Evolutionary conservation across 2,888 invertebrate species (phyloP).

Genomic region (Dolichopus griseipennis): DNA sequence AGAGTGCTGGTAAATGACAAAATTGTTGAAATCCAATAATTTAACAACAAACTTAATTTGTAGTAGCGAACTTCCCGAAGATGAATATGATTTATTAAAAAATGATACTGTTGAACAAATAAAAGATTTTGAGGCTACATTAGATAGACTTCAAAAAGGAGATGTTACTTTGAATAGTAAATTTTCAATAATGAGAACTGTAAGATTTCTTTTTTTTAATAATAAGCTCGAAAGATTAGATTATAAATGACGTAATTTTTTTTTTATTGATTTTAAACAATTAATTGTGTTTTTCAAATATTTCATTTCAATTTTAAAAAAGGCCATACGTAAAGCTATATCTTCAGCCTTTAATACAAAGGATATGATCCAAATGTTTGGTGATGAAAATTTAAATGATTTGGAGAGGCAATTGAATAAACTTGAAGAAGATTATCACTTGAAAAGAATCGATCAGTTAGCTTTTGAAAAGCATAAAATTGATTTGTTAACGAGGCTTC

Average conservation of each 20-base stretch:
- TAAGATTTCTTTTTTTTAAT: constrained; percentile 30
- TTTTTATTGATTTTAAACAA: too few species aligned
- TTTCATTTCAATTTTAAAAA: constrained; percentile 18
- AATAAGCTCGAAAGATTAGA: too few species aligned
- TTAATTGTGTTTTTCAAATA: too few species aligned
- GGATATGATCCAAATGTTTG: constrained; percentile 64
- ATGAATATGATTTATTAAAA: constrained; percentile 60
- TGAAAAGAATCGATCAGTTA: constrained; percentile 49
- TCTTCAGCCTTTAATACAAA: constrained; percentile 66
- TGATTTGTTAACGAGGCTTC: constrained; percentile 14
- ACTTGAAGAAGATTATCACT: constrained; percentile 53
- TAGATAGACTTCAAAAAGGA: constrained; percentile 56
- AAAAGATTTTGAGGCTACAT: constrained; percentile 56
- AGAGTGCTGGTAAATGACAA: constrained; percentile 52
- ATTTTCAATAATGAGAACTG: constrained; percentile 56
- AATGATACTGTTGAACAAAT: constrained; percentile 62
- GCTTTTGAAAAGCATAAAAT: constrained; percentile 48
- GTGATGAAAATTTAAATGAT: constrained; percentile 57
- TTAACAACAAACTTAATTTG: constrained; percentile 20
- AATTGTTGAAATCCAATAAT: not conserved
- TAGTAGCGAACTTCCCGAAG: constrained; percentile 54
- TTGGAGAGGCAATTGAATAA: constrained; percentile 51
- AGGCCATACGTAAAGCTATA: constrained; percentile 67
- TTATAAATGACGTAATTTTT: too few species aligned
- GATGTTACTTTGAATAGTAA: constrained; percentile 58